phyloP scores from a whole-genome alignment of 2,888 invertebrate genomes.

The Ichneumoninae sp. region DNA sequence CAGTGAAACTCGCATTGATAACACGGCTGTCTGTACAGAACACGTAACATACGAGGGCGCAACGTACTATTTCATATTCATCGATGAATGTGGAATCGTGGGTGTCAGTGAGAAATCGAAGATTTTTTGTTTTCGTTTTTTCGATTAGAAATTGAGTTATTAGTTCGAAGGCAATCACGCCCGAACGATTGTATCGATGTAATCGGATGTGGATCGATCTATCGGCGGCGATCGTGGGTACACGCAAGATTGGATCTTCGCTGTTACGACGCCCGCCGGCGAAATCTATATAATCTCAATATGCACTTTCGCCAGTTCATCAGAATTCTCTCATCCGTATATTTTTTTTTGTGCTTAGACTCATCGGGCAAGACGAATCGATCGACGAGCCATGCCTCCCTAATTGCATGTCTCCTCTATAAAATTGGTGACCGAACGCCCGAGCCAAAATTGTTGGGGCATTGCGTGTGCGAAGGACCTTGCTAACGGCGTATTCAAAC shows the following conservation, averaged over 20 bases:
- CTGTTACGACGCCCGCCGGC: slow-evolving; percentile 54
- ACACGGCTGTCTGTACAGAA: background rate
- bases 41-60: background rate
- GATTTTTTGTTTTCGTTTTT: slow-evolving; percentile 13
- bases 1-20: background rate
- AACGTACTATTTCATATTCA: background rate
- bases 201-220: slow-evolving; percentile 57
- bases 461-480: slow-evolving; percentile 14
- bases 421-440: slow-evolving; percentile 54
- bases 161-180: slow-evolving; percentile 55
- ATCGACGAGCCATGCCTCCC: slow-evolving; percentile 33
- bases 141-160: slow-evolving; percentile 66
- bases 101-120: background rate
- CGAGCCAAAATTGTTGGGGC: slow-evolving; percentile 37
- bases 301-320: slow-evolving; percentile 60
- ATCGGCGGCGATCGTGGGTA: slow-evolving; percentile 39
- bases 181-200: slow-evolving; percentile 53
- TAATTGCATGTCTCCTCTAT: slow-evolving; percentile 49
- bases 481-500: slow-evolving; percentile 12
- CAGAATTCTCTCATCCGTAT: slow-evolving; percentile 45
- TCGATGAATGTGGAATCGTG: background rate
- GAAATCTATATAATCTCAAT: slow-evolving; percentile 55
- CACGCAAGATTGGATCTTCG: slow-evolving; percentile 61
- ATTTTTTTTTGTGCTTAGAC: slow-evolving; percentile 12
- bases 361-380: slow-evolving; percentile 10